Conservation (phyloP, 2,888 invertebrate species). For the Candidula unifasciata region DNA sequence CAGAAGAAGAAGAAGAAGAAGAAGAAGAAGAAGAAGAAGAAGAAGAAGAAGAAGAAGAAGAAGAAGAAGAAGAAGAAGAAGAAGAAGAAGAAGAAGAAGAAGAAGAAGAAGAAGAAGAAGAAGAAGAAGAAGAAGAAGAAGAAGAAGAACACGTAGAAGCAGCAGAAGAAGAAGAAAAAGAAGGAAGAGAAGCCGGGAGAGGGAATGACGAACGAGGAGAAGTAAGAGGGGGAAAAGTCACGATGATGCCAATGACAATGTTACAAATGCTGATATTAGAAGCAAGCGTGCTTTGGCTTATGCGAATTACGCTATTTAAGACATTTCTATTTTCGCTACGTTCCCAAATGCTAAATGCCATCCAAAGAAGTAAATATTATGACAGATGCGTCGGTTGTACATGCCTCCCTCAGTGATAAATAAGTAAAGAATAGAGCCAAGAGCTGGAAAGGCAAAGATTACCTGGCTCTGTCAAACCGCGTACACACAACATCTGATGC, state of each 20-base stretch:
- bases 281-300: neutral
- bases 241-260: neutral
- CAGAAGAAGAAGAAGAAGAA: neutral
- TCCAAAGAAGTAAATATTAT: no score
- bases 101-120: neutral
- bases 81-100: neutral
- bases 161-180: constrained; percentile 24
- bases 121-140: neutral
- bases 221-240: neutral
- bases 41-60: neutral
- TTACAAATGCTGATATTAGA: neutral
- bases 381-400: no score
- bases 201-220: neutral
- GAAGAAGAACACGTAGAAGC: neutral
- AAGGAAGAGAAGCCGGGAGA: constrained; percentile 19
- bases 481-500: no score
- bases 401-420: no score
- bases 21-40: constrained; percentile 8
- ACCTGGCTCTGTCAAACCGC: no score
- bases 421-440: no score
- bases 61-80: neutral
- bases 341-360: no score
- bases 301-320: no score
- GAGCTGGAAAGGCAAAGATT: no score
- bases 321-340: no score